These are phyloP conservation scores for Xenopus tropicalis DNA, from an alignment of 2,113 vertebrate genomes.

Conservation along the genomic window DNA sequence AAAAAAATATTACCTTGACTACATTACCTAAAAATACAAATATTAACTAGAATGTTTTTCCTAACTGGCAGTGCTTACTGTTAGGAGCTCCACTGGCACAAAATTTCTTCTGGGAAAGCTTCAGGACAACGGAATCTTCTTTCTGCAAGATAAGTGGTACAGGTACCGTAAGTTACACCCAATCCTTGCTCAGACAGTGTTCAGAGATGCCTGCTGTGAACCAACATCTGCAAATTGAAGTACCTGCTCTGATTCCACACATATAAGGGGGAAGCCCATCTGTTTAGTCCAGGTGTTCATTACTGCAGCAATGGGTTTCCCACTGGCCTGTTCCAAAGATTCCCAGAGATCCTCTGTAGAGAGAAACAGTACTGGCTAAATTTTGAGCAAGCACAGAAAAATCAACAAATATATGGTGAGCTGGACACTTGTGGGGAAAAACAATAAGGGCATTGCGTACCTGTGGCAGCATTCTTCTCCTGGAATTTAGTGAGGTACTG, in stretches of 20 bases:
- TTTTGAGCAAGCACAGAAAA: not conserved
- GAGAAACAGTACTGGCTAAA: slow-evolving; percentile 30
- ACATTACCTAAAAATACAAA: too few relatives aligned
- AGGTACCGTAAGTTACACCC: not conserved
- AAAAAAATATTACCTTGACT: too few relatives aligned
- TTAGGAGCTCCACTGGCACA: slow-evolving; percentile 80
- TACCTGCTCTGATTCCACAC: slow-evolving; percentile 92
- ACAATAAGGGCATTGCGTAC: slow-evolving; percentile 58
- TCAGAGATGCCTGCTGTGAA: too few relatives aligned
- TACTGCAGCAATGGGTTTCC: slow-evolving; percentile 90
- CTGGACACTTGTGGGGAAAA: not conserved
- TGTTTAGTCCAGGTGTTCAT: slow-evolving; percentile 98
- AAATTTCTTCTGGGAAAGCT: slow-evolving; percentile 94
- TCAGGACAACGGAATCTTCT: slow-evolving; percentile 83
- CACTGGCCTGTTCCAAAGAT: slow-evolving; percentile 90
- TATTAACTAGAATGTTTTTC: too few relatives aligned
- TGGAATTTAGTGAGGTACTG: slow-evolving; percentile 93
- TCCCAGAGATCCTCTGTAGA: slow-evolving; percentile 92
- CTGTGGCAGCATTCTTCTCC: slow-evolving; percentile 95
- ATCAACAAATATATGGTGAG: too few relatives aligned
- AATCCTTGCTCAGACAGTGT: too few relatives aligned
- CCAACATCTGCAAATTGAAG: too few relatives aligned
- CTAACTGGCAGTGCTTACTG: slow-evolving; percentile 7
- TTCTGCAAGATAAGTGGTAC: slow-evolving; percentile 63
- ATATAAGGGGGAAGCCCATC: slow-evolving; percentile 95